phyloP scores from a whole-genome alignment of 2,888 invertebrate species.

The Stegophylla sp. region DNA sequence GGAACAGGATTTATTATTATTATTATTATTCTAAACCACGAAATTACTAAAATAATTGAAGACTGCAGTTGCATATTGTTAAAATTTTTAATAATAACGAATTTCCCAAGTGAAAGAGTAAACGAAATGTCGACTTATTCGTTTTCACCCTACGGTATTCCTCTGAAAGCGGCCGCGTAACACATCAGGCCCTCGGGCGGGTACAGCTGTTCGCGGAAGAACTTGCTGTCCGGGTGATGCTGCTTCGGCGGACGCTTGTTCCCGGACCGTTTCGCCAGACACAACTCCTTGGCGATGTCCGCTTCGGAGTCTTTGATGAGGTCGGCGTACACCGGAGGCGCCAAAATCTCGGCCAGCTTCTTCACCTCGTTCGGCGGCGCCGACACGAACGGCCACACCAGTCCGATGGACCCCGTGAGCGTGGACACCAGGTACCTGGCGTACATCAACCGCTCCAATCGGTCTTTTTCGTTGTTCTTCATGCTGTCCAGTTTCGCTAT shows the following conservation, averaged over 20 bases:
- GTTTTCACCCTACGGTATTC: no score
- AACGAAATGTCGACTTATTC: no score
- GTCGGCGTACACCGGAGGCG: background rate
- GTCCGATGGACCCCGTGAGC: background rate
- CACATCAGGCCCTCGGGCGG: constrained; percentile 27
- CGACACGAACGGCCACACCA: constrained; percentile 6
- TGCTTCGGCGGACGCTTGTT: no score
- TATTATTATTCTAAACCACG: no score
- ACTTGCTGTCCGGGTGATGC: background rate
- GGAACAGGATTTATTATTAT: no score
- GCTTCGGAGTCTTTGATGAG: background rate
- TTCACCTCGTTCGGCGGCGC: background rate
- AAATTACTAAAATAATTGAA: no score
- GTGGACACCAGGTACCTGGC: background rate
- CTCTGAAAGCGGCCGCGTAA: constrained; percentile 35
- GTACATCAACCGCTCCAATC: constrained; percentile 11
- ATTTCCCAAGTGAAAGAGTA: no score
- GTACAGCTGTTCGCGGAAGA: constrained; percentile 9
- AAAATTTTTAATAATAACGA: no score
- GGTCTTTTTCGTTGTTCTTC: background rate
- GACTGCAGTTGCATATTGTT: no score
- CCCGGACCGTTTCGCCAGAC: no score
- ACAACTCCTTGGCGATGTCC: background rate
- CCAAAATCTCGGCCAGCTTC: background rate
- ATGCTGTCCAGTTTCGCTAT: background rate